phyloP scores from a whole-genome alignment of 2,113 vertebrate species.

The Micronycteris hirsuta region DNA sequence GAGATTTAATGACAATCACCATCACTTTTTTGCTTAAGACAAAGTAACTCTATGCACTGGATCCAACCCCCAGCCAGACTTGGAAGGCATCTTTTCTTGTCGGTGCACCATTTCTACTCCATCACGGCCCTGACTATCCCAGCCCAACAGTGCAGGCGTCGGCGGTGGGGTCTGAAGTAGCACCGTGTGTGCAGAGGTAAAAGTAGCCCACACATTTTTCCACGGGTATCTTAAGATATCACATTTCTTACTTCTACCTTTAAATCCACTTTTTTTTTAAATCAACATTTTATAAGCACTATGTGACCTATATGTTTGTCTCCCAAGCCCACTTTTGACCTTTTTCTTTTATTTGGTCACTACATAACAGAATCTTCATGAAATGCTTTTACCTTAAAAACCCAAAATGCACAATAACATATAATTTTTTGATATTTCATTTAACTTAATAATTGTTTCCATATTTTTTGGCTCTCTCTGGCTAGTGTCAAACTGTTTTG shows the following conservation, averaged over 20 bases:
- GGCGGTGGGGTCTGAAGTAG: slow-evolving; percentile 27
- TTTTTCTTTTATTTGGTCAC: slow-evolving; percentile 50
- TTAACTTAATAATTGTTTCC: slow-evolving; percentile 80
- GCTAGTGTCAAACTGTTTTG: slow-evolving; percentile 78
- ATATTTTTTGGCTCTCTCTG: slow-evolving; percentile 78
- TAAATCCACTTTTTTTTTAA: neutral
- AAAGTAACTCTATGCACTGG: neutral
- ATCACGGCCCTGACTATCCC: neutral
- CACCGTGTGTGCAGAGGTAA: neutral
- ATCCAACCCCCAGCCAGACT: neutral
- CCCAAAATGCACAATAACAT: slow-evolving; percentile 70
- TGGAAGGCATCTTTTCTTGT: slow-evolving; percentile 3
- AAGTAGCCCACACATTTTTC: neutral
- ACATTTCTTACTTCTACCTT: slow-evolving; percentile 45
- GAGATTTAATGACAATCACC: slow-evolving; percentile 42
- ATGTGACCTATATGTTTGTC: neutral
- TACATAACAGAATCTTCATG: slow-evolving; percentile 58
- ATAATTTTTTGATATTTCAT: slow-evolving; percentile 67
- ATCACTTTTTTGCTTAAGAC: neutral
- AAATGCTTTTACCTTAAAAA: slow-evolving; percentile 74
- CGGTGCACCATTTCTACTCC: neutral
- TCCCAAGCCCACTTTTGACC: neutral
- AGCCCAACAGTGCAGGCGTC: neutral
- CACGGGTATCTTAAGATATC: slow-evolving; percentile 31
- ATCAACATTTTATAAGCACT: neutral